Conservation (phyloP, 2,797 vertebrate species). For the Sebastes ruberrimus region DNA sequence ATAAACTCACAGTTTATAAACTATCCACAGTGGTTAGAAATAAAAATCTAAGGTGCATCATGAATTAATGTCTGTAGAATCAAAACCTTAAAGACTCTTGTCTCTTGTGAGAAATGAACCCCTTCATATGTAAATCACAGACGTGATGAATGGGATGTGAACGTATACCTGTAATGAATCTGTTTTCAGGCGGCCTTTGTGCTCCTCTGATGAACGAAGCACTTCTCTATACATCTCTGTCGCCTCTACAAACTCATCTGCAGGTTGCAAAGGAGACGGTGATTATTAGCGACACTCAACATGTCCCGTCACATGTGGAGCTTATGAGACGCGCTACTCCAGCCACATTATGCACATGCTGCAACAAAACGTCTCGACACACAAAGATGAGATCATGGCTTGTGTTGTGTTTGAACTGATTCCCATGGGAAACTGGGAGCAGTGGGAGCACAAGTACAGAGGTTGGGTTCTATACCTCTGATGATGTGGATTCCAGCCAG, state of each 20-base stretch:
- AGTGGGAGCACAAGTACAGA: neutral
- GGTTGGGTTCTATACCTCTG: slow-evolving; percentile 85
- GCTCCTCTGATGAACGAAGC: slow-evolving; percentile 97
- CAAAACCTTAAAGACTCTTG: neutral
- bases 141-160: neutral
- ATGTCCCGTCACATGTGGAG: neutral
- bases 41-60: neutral
- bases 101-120: neutral
- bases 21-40: neutral
- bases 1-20: neutral
- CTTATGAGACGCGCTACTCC: slow-evolving; percentile 24
- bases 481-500: slow-evolving; percentile 98
- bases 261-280: slow-evolving; percentile 3
- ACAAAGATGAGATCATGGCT: slow-evolving; percentile 42
- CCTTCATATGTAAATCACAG: slow-evolving; percentile 21
- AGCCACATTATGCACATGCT: neutral
- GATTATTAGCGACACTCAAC: slow-evolving; percentile 21
- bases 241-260: slow-evolving; percentile 90
- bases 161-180: slow-evolving; percentile 93
- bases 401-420: slow-evolving; percentile 49
- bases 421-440: slow-evolving; percentile 73
- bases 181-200: slow-evolving; percentile 96
- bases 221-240: slow-evolving; percentile 95
- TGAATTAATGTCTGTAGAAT: neutral
- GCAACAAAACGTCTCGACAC: slow-evolving; percentile 30